Conservation (phyloP, 1,140 invertebrate genomes). For the Yoshiicerus persimilis region DNA sequence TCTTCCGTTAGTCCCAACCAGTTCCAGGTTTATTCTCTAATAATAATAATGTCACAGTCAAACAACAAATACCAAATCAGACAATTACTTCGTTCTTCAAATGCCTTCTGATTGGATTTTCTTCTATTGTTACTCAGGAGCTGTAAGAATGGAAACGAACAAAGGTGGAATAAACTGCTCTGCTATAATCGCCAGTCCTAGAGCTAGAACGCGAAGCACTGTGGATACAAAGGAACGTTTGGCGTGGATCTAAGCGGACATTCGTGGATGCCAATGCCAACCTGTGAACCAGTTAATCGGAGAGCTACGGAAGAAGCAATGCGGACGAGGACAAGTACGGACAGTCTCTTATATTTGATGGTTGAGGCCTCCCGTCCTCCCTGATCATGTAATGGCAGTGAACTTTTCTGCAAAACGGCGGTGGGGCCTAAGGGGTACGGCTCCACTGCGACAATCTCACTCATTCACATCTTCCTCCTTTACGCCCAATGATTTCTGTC, state of each 20-base stretch:
- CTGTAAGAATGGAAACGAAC: neutral
- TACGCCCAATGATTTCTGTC: constrained; percentile 45
- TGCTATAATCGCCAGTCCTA: no score
- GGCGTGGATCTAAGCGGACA: neutral
- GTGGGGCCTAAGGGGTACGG: constrained; percentile 4
- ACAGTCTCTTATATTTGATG: constrained; percentile 27
- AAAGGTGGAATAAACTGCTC: neutral
- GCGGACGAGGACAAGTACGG: neutral
- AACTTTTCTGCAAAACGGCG: constrained; percentile 25
- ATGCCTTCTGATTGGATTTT: no score
- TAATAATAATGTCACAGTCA: neutral
- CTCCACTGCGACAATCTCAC: neutral
- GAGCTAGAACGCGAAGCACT: neutral
- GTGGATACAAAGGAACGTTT: neutral
- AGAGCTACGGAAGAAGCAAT: neutral
- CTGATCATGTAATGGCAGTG: constrained; percentile 27
- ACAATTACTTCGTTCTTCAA: no score
- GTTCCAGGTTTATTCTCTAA: neutral
- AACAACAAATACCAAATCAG: no score
- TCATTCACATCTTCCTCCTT: neutral
- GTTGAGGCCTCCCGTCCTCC: neutral
- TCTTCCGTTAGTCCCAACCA: neutral
- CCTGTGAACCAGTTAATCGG: neutral
- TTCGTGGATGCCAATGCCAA: no score
- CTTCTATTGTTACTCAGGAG: no score